Conservation (phyloP, 2,888 invertebrate species). For the Gerris lacustris region DNA sequence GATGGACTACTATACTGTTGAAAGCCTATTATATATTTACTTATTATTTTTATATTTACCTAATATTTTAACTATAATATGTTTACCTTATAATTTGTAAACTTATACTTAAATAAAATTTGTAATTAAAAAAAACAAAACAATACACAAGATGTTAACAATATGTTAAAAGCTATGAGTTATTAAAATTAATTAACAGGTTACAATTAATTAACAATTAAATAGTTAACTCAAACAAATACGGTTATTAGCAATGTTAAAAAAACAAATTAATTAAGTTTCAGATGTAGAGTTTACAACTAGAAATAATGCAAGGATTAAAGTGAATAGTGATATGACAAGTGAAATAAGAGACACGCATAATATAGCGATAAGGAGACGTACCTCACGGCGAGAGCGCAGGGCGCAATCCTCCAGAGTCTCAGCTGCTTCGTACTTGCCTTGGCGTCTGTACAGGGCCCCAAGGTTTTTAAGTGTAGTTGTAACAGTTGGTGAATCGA, state of each 20-base stretch:
- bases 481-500: conserved; percentile 92
- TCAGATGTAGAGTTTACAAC: too few relatives aligned
- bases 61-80: too few relatives aligned
- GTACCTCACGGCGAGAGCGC: conserved; percentile 87
- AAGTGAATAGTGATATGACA: not conserved
- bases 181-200: conserved; percentile 18
- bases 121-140: too few relatives aligned
- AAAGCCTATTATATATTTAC: too few relatives aligned
- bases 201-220: conserved; percentile 5
- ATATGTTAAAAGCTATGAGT: conserved; percentile 28
- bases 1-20: too few relatives aligned
- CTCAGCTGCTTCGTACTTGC: conserved; percentile 98
- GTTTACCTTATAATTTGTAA: too few relatives aligned
- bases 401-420: conserved; percentile 96
- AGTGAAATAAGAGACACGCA: conserved; percentile 1
- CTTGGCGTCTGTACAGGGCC: conserved; percentile 89
- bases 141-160: conserved; percentile 33
- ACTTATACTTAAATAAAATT: too few relatives aligned
- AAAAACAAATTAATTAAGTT: not conserved
- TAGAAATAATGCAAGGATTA: too few relatives aligned
- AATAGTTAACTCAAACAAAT: too few relatives aligned
- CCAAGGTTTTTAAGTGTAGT: conserved; percentile 97
- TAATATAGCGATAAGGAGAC: conserved; percentile 22
- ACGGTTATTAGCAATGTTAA: not conserved
- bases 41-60: too few relatives aligned